phyloP scores from a whole-genome alignment of 2,113 vertebrate genomes.

The Electrona antarctica region DNA sequence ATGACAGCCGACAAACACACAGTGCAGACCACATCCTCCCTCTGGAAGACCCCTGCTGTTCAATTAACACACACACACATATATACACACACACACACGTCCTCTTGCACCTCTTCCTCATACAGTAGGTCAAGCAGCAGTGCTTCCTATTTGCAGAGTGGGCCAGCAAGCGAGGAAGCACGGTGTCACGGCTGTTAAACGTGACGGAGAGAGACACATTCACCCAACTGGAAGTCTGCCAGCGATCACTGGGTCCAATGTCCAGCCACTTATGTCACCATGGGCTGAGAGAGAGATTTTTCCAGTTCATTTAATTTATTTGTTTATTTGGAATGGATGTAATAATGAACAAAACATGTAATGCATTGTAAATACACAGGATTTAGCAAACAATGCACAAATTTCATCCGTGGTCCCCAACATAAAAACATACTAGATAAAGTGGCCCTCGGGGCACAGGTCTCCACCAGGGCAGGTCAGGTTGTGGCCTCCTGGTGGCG shows the following conservation, averaged over 20 bases:
- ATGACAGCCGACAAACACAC: background rate
- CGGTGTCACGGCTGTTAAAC: background rate
- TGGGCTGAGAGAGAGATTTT: background rate
- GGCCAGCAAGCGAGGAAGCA: background rate
- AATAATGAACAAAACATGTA: too few species aligned
- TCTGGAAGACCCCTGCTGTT: background rate
- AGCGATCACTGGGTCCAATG: background rate
- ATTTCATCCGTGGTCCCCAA: too few species aligned
- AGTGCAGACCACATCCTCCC: constrained; percentile 8
- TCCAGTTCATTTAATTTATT: too few species aligned
- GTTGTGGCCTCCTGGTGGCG: too few species aligned
- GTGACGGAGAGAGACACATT: background rate
- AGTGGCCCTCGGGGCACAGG: too few species aligned
- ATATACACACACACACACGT: background rate
- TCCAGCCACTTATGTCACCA: background rate
- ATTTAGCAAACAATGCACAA: too few species aligned
- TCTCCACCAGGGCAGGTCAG: too few species aligned
- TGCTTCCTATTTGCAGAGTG: constrained; percentile 7
- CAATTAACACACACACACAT: background rate
- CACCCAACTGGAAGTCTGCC: background rate
- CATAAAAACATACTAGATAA: too few species aligned
- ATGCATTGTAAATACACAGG: too few species aligned
- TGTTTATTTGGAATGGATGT: too few species aligned
- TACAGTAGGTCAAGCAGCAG: constrained; percentile 9
- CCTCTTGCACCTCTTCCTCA: background rate